Percentiles rank a stretch among this genome's conserved stretches.
Conservation (phyloP, 2,888 invertebrate species). For the Morinoia aosen region DNA sequence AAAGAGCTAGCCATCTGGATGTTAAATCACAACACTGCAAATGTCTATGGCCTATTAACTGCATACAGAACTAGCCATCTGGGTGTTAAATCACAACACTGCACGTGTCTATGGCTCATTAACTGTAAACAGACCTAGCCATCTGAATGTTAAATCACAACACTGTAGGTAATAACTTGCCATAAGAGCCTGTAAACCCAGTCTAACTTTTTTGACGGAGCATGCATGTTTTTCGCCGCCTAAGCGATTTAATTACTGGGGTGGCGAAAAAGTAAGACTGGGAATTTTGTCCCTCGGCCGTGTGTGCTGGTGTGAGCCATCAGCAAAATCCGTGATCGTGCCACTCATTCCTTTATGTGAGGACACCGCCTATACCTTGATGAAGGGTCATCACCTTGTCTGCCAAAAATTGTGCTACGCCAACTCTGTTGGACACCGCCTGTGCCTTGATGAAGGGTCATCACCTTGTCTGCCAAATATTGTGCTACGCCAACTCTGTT, state of each 20-base stretch:
- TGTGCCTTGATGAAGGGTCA: not conserved
- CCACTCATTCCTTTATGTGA: not conserved
- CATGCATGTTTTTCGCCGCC: too few species aligned
- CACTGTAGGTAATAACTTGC: too few species aligned
- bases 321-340: not conserved
- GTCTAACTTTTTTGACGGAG: too few species aligned
- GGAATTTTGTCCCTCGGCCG: not conserved
- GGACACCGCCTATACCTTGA: not conserved
- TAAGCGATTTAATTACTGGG: too few species aligned
- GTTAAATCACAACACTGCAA: too few species aligned
- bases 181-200: not conserved
- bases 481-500: not conserved
- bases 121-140: not conserved
- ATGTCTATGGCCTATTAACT: too few species aligned
- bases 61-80: not conserved
- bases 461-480: not conserved
- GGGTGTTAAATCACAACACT: not conserved
- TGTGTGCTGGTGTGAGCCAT: not conserved
- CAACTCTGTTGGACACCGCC: not conserved
- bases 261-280: too few species aligned
- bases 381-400: not conserved
- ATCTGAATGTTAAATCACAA: not conserved
- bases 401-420: not conserved
- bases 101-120: not conserved
- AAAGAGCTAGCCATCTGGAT: not conserved